phyloP scores from a whole-genome alignment of 2,113 vertebrate genomes.

The Barnardius zonarius region DNA sequence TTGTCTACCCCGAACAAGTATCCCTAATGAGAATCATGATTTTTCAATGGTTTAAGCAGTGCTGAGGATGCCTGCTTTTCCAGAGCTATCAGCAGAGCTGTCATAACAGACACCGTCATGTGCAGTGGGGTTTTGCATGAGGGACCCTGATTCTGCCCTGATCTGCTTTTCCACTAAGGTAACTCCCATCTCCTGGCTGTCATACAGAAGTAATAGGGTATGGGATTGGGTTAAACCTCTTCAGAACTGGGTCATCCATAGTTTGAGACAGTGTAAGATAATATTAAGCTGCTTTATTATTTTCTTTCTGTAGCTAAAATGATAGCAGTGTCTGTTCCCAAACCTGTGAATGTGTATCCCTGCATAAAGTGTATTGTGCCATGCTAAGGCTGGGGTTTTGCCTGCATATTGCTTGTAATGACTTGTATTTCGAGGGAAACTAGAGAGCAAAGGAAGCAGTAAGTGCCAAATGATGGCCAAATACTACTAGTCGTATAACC shows the following conservation, averaged over 20 bases:
- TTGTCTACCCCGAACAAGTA: not conserved
- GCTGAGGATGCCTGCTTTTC: not conserved
- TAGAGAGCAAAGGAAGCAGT: not conserved
- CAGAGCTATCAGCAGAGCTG: not conserved
- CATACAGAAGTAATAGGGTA: not conserved
- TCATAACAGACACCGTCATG: fast-evolving
- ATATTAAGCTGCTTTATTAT: not conserved
- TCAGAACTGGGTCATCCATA: not conserved
- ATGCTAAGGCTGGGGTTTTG: not conserved
- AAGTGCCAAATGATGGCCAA: not conserved
- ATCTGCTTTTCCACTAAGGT: not conserved
- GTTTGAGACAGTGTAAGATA: not conserved
- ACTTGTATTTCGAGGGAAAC: not conserved
- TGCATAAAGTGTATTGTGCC: not conserved
- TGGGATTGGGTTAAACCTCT: not conserved
- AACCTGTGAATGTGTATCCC: fast-evolving
- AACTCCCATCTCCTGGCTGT: not conserved
- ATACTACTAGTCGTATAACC: not conserved
- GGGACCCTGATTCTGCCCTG: not conserved
- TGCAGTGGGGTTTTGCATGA: fast-evolving
- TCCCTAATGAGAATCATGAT: not conserved
- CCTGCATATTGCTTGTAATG: not conserved
- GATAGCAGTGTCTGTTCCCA: not conserved
- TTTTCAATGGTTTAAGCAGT: not conserved
- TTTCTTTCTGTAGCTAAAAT: not conserved